Conservation (phyloP, 2,797 vertebrate species). For the Hoplostethus atlanticus region DNA sequence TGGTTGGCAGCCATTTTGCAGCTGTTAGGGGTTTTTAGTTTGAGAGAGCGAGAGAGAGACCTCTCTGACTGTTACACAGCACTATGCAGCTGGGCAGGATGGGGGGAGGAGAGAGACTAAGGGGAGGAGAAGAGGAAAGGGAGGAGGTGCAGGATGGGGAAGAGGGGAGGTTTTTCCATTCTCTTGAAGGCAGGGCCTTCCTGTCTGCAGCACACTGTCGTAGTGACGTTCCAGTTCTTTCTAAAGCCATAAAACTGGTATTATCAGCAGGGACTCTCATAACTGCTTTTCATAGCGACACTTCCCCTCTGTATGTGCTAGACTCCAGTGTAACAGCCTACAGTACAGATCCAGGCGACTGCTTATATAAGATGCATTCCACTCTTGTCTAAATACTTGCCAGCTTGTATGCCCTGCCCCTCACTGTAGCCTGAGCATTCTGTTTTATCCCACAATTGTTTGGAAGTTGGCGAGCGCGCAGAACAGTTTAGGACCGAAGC, state of each 20-base stretch:
- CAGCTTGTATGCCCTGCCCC: neutral
- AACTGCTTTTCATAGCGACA: neutral
- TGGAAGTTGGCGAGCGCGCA: neutral
- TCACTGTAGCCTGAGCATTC: neutral
- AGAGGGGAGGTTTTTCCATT: constrained; percentile 26
- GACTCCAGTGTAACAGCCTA: neutral
- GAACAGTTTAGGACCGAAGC: neutral
- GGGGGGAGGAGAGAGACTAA: constrained; percentile 50
- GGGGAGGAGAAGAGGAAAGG: constrained; percentile 51
- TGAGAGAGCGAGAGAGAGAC: constrained; percentile 33
- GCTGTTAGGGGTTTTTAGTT: constrained; percentile 67
- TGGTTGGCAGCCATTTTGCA: constrained; percentile 78
- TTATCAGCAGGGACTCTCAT: neutral
- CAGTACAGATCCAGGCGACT: neutral
- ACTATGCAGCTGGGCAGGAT: constrained; percentile 60
- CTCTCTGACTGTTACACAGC: constrained; percentile 56
- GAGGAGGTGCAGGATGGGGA: constrained; percentile 48
- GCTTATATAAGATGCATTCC: neutral
- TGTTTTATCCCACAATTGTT: neutral
- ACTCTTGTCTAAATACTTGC: neutral
- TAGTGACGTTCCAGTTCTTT: constrained; percentile 11
- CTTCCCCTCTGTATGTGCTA: neutral
- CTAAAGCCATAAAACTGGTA: neutral
- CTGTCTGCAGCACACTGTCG: constrained; percentile 31
- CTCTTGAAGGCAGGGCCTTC: constrained; percentile 36